phyloP scores from a whole-genome alignment of 2,797 vertebrate genomes.

The Anabacerthia variegaticeps region DNA sequence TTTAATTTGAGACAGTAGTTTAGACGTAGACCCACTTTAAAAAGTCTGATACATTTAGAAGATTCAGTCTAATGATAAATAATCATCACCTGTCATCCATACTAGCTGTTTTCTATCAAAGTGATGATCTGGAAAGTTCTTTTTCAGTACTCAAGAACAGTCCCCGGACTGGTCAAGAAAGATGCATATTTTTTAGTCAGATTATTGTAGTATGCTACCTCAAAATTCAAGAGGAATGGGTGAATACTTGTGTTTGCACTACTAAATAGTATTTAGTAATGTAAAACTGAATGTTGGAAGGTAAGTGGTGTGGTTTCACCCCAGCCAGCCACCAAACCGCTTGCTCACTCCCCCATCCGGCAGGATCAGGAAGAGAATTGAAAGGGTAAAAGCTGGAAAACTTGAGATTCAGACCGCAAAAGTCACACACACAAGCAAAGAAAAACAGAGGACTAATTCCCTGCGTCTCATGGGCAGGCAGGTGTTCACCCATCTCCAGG shows the following conservation, averaged over 20 bases:
- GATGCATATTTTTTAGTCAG: neutral
- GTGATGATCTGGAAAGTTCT: neutral
- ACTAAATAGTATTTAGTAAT: neutral
- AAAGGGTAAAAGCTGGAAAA: neutral
- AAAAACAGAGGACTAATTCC: neutral
- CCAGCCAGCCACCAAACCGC: neutral
- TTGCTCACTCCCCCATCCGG: neutral
- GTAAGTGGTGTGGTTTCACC: neutral
- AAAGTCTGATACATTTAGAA: neutral
- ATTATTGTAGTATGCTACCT: neutral
- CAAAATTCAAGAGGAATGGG: neutral
- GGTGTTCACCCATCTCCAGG: neutral
- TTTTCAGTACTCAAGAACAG: neutral
- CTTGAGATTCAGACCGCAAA: neutral
- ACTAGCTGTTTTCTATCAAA: neutral
- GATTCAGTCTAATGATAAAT: neutral
- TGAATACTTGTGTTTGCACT: neutral
- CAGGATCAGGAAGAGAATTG: rapidly evolving
- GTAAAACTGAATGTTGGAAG: neutral
- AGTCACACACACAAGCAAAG: neutral
- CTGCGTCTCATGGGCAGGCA: neutral
- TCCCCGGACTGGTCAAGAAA: neutral
- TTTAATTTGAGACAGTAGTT: neutral
- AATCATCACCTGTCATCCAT: neutral
- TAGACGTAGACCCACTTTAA: neutral